Percentiles rank a stretch among this genome's conserved stretches.
These are phyloP conservation scores for Leptinotarsa rubiginosa DNA, from an alignment of 2,888 invertebrate species.

Conservation along the genomic window DNA sequence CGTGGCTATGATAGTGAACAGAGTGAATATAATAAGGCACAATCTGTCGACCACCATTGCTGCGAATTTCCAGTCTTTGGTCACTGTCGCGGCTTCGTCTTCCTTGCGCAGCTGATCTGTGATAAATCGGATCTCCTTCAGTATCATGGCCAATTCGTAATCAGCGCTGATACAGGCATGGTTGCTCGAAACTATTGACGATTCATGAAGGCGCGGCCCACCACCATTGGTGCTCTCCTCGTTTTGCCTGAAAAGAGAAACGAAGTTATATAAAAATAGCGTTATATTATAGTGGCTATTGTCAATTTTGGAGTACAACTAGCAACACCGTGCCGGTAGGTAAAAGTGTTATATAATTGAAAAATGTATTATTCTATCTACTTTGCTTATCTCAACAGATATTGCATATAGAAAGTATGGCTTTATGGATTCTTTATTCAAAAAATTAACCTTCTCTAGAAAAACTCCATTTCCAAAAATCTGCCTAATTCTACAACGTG, in stretches of 20 bases:
- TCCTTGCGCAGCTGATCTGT: conserved; percentile 95
- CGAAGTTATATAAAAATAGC: no score
- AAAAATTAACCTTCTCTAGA: no score
- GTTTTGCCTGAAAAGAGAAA: conserved; percentile 59
- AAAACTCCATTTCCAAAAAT: no score
- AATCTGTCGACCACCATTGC: conserved; percentile 99
- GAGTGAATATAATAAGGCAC: conserved; percentile 99
- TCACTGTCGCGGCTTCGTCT: conserved; percentile 92
- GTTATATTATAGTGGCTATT: no score
- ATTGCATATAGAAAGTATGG: no score
- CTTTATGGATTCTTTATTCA: no score
- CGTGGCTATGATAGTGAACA: conserved; percentile 97
- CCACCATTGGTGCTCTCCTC: conserved; percentile 69
- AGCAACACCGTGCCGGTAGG: no score
- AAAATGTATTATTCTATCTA: no score
- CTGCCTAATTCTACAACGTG: no score
- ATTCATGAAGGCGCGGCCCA: conserved; percentile 76
- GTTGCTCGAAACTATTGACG: conserved; percentile 73
- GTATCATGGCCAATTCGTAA: conserved; percentile 93
- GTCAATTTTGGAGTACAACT: no score
- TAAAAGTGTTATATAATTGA: no score
- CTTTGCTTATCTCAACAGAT: no score
- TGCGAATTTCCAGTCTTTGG: conserved; percentile 99
- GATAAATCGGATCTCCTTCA: conserved; percentile 93
- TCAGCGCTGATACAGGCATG: conserved; percentile 92